Base-by-base conservation (phyloP, 2,113 vertebrate species). In the Pleuronectes platessa region DNA sequence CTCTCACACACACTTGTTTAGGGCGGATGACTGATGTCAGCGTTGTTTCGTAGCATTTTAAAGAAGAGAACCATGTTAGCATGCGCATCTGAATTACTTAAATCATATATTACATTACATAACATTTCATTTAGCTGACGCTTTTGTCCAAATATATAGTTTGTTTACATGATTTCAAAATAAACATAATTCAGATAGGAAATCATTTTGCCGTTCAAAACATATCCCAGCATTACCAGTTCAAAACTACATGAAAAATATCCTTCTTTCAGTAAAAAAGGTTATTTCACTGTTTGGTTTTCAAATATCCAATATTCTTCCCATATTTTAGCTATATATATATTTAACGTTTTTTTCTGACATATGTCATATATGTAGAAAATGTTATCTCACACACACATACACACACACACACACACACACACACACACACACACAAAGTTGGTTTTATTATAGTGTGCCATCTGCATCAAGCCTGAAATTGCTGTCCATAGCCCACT, bases 381-480 rank as follows among this genome's bases (percentile, higher is more conserved):
- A 51, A 31, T 6, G 27, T 31, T 5, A 31, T 6, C 27, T 5
- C 27, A 31, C 27, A 31, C 31, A 31, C 31, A 31, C 26, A 27
- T 3, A 27, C 27, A 31, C 27, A 7, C 27, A 31, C 27, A 31
- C 5, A 7, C 27, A 31, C 27, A 31, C 5, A 7, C 27, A 31
- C 27, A 31, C 31, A 31, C 31, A 31, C 26, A 27, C 26, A 27
- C 27, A 31, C 27, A 7, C 27, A 31, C 27, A 31, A 0, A 7
- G 14, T 12, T 17, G 45, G 45, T 47, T 14, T 14, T 60, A 13
- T 54, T 54, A 60, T 42, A 72, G 37, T n/a, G 27, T 9, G 60
- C 20, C 47, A 49, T 56, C 61, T 58, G 70, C 35, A 61, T 55
- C 15, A 69, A 56, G 26, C 56, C 47, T 65, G 37, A 72, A 68